A percentile compares a stretch with the other conserved stretches of the same genome.
Conservation (phyloP, 2,797 vertebrate genomes). For the Hemitrygon akajei region DNA sequence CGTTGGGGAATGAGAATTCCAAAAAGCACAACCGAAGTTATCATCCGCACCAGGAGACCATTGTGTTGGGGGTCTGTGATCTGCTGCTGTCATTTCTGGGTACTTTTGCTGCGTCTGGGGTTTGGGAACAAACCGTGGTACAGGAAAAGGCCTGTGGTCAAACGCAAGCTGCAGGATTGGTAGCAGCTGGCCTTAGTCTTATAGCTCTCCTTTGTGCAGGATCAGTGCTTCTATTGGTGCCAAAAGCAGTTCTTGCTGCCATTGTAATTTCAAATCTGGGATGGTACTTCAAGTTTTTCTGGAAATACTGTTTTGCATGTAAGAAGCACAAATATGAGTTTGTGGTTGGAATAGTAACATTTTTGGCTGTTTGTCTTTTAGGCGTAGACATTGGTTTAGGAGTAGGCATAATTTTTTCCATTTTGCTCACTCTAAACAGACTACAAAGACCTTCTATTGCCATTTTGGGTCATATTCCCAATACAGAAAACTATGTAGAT, state of each 20-base stretch:
- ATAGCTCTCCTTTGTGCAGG: constrained; percentile 10
- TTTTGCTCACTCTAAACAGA: constrained; percentile 30
- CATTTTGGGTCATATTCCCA: constrained; percentile 28
- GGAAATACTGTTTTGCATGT: constrained; percentile 13
- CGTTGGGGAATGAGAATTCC: background rate
- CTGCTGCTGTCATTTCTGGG: constrained; percentile 10
- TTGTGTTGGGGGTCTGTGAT: constrained; percentile 1
- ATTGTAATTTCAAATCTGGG: constrained; percentile 27
- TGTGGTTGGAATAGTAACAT: constrained; percentile 27
- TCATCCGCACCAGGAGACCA: constrained; percentile 25
- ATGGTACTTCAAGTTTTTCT: constrained; percentile 26
- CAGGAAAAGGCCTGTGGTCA: constrained; percentile 26
- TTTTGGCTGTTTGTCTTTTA: constrained; percentile 11
- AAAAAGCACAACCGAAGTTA: constrained; percentile 27
- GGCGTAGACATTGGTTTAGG: constrained; percentile 22
- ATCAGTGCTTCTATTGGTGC: background rate
- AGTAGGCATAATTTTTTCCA: constrained; percentile 15
- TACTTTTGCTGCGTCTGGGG: constrained; percentile 1
- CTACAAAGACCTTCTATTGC: constrained; percentile 17
- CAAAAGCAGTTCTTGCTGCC: constrained; percentile 26
- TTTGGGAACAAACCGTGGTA: constrained; percentile 26
- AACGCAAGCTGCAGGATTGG: background rate
- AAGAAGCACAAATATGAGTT: constrained; percentile 24
- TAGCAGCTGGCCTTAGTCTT: constrained; percentile 11
- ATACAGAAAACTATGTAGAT: constrained; percentile 9